These are phyloP conservation scores for Salmo trutta DNA, from an alignment of 2,797 vertebrate species.

Conservation along the genomic window DNA sequence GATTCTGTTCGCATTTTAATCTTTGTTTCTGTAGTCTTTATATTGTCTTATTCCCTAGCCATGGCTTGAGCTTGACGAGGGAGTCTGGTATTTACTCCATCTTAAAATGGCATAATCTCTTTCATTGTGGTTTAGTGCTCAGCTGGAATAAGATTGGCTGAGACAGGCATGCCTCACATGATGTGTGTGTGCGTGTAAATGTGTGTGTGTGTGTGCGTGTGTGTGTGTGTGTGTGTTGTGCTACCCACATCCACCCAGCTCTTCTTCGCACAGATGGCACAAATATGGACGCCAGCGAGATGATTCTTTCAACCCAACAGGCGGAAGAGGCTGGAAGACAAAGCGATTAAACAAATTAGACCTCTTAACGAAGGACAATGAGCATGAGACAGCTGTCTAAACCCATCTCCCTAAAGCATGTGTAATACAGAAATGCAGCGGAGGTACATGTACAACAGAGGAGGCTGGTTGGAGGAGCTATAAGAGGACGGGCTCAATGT, in stretches of 20 bases:
- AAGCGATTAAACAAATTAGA: constrained; percentile 72
- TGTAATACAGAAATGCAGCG: background rate
- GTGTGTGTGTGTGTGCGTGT: background rate
- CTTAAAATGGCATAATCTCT: constrained; percentile 53
- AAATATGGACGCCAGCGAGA: constrained; percentile 69
- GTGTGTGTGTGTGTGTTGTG: constrained; percentile 20
- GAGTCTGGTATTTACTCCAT: constrained; percentile 39
- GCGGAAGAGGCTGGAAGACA: constrained; percentile 65
- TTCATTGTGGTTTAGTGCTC: constrained; percentile 59
- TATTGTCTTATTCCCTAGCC: constrained; percentile 34
- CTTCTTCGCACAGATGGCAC: constrained; percentile 72
- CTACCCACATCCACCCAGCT: constrained; percentile 58
- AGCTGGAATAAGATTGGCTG: constrained; percentile 50
- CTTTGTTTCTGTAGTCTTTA: background rate
- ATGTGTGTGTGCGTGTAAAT: background rate
- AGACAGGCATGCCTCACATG: background rate
- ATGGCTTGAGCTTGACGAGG: constrained; percentile 22
- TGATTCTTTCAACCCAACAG: constrained; percentile 68
- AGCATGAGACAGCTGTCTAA: constrained; percentile 72
- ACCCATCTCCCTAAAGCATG: constrained; percentile 66
- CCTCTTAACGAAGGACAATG: constrained; percentile 75
- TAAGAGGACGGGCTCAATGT: no score
- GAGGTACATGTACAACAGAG: background rate
- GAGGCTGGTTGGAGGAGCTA: no score
- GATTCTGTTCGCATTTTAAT: background rate